Evolutionary conservation across 2,797 vertebrate species (phyloP), one percentile per base, ranked within the genome.

Genomic region (Serranus cabrilla): DNA sequence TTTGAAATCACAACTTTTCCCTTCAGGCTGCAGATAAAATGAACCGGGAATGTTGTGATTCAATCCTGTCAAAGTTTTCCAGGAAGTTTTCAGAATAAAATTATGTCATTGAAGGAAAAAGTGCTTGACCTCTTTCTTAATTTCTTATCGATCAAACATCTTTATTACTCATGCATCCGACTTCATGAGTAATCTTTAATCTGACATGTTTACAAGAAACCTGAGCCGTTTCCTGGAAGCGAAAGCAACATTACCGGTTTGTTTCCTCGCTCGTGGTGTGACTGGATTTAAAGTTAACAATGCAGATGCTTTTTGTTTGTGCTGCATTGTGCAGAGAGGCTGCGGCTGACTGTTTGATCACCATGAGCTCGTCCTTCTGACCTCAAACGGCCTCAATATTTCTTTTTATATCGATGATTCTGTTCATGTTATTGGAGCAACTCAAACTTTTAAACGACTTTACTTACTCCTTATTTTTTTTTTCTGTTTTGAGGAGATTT

Each of bases 141-240:
- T 45, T 64, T 1, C 17, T 6, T 37, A 18, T 20, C 0, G 3
- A 9, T 11, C 16, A 18, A 9, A 13, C 3, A 5, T 27, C 27
- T 70, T 43, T n/a, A 56, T 59, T 17, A 45, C 5, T 2, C 11
- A 11, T 16, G 2, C 7, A 25, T 34, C 9, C 34, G 34, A 58
- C n/a, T n/a, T 7, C 0, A 21, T 73, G 54, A 68, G 25, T 47
- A 16, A 55, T 42, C 13, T 47, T 5, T 58, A 56, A 63, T 62
- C 17, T 49, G 11, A 14, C 11, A 7, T 34, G 23, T 63, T 80
- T 81, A 57, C 21, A 13, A 42, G 73, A 80, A 84, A 72, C 39
- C 2, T 0, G 18, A 60, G 14, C 17, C 1, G 2, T 25, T 66
- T 4, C 20, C 20, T 47, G 42, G 4, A 49, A 78, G 5, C 1